Evolutionary conservation across 2,113 vertebrate species (phyloP), one percentile per base, ranked within the genome.

Genomic region (Phaethornis superciliosus): DNA sequence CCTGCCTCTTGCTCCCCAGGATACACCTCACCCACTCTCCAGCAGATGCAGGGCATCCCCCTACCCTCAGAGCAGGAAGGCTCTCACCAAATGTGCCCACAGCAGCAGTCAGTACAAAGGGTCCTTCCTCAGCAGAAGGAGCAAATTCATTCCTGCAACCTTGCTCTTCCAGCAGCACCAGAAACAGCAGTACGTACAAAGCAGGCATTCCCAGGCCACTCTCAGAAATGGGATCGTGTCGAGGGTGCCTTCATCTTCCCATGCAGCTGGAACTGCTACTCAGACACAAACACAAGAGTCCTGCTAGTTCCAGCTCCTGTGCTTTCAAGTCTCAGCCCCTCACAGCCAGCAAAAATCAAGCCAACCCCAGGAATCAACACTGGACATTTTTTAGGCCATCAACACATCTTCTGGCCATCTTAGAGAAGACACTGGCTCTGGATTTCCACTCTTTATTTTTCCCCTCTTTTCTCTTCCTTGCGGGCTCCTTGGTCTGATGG

Each of bases 241-340:
- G 0, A 54, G 33, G 62, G 33, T 37, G 70, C 75, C 87, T 89
- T 85, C 78, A 70, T 63, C 90, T 67, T 88, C 88, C 88, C 63
- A 64, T 82, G n/a, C 78, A 93, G 79, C 79, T 92, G 95, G 79
- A 90, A 71, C 58, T 55, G 75, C 62, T 60, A 9, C 69, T 67
- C 35, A 70, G 40, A 56, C 44, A 81, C 52, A 82, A 81, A 94
- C 71, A 76, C 0, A 0, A 22, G 42, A 63, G 9, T 32, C 72
- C 54, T 82, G 16, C 69, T 13, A 70, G 65, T 67, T 79, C 49
- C 68, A 80, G 75, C 40, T 76, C 59, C 81, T 64, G 15, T 49
- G 69, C 92, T 89, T 78, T 79, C 21, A 78, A 91, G 76, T 64
- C 67, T 59, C 33, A 59, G 42, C 24, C 42, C 52, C n/a, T 21